Evolutionary conservation across 1,140 invertebrate species (phyloP).

Genomic region (Megalonaias nervosa): DNA sequence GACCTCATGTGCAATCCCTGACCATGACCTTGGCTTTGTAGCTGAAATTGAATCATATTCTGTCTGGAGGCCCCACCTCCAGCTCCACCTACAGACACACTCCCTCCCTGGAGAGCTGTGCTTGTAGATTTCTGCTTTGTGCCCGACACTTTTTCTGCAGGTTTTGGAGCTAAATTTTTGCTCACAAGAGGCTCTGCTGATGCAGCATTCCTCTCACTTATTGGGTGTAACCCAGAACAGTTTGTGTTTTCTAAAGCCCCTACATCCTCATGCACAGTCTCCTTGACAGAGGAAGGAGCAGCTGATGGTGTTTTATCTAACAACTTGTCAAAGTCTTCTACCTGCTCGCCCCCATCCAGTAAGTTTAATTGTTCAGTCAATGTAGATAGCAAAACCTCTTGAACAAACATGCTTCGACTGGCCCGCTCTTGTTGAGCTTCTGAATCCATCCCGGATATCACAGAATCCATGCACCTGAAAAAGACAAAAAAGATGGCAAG

Average conservation of each 20-base stretch:
- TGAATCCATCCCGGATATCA: constrained; percentile 74
- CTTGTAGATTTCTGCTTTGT: constrained; percentile 19
- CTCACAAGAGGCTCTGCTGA: constrained; percentile 5
- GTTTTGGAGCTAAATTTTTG: constrained; percentile 23
- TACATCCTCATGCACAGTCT: constrained; percentile 25
- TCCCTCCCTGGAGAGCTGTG: not conserved
- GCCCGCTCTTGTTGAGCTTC: constrained; percentile 77
- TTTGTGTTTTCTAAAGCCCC: constrained; percentile 27
- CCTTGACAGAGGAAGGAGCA: not conserved
- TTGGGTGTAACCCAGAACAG: constrained; percentile 5
- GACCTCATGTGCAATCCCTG: constrained; percentile 26
- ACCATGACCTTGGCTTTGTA: constrained; percentile 29
- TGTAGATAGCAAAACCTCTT: constrained; percentile 79
- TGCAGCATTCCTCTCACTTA: constrained; percentile 8
- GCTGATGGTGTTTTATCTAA: constrained; percentile 18
- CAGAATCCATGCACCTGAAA: constrained; percentile 77
- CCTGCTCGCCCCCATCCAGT: constrained; percentile 32
- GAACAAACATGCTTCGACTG: constrained; percentile 80
- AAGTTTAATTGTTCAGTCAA: constrained; percentile 71
- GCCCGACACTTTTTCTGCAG: not conserved
- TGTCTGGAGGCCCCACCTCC: not conserved
- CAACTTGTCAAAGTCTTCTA: constrained; percentile 42
- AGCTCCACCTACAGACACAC: constrained; percentile 1
- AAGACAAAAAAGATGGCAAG: constrained; percentile 36
- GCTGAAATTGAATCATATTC: constrained; percentile 15